Conservation (phyloP, 1,140 invertebrate genomes). For the Mylabris phalerata region DNA sequence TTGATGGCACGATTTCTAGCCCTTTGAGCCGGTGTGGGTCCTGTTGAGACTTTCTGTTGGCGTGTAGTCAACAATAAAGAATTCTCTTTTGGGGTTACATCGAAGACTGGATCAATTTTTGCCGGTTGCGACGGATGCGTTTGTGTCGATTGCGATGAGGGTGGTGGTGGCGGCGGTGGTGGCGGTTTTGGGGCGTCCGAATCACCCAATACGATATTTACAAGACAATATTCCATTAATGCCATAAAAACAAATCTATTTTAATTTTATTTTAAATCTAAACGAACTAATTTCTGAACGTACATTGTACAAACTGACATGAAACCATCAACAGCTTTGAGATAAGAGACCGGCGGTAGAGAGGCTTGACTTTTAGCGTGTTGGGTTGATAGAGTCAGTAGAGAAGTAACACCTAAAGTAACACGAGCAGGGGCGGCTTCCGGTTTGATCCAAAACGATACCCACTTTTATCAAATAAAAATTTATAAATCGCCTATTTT, state of each 20-base stretch:
- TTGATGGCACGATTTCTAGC: constrained; percentile 70
- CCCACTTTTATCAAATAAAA: constrained; percentile 56
- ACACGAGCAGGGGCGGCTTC: constrained; percentile 83
- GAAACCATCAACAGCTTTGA: constrained; percentile 85
- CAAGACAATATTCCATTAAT: constrained; percentile 87
- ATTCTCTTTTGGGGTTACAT: constrained; percentile 42
- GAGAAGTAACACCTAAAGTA: constrained; percentile 81
- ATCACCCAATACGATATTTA: constrained; percentile 81
- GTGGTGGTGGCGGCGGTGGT: constrained; percentile 37
- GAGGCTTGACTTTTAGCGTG: constrained; percentile 86
- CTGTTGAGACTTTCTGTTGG: constrained; percentile 13
- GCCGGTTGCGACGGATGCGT: constrained; percentile 43
- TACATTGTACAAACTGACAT: constrained; percentile 86
- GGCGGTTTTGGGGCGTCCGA: constrained; percentile 52
- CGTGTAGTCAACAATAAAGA: constrained; percentile 20
- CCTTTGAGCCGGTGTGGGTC: constrained; percentile 51
- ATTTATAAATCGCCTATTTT: not conserved
- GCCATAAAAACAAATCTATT: constrained; percentile 83
- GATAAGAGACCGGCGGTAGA: constrained; percentile 80
- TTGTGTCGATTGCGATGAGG: constrained; percentile 43
- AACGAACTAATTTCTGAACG: constrained; percentile 33
- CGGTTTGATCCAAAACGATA: constrained; percentile 90
- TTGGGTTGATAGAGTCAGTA: constrained; percentile 85
- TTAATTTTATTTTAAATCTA: too few relatives aligned
- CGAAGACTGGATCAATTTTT: constrained; percentile 52